phyloP scores from a whole-genome alignment of 2,113 vertebrate genomes.

The Oncorhynchus mykiss region DNA sequence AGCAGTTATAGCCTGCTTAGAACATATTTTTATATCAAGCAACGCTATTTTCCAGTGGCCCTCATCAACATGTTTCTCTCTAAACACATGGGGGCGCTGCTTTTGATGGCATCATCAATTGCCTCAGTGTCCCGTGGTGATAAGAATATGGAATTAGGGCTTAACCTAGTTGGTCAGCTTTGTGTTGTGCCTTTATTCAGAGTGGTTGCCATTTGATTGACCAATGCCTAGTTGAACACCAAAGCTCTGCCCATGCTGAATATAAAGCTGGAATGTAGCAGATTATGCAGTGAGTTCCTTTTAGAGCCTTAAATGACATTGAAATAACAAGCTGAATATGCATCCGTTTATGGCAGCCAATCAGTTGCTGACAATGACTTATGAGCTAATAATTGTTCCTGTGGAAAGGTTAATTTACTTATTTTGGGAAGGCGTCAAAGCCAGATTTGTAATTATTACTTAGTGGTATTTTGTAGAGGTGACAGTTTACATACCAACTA shows the following conservation, averaged over 20 bases:
- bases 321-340: no score
- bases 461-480: no score
- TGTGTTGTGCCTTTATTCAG: background rate
- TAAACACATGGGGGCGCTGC: slow-evolving; percentile 63
- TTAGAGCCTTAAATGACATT: background rate
- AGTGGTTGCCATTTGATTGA: no score
- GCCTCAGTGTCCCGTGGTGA: slow-evolving; percentile 7
- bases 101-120: slow-evolving; percentile 20
- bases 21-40: no score
- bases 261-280: no score
- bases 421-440: background rate
- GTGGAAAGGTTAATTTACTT: background rate
- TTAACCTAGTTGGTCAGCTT: slow-evolving; percentile 12
- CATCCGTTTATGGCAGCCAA: background rate
- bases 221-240: no score
- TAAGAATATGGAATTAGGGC: slow-evolving; percentile 23
- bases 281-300: no score
- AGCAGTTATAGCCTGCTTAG: no score
- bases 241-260: no score
- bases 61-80: slow-evolving; percentile 9
- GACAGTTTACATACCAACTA: no score
- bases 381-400: background rate
- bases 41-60: no score
- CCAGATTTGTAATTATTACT: background rate
- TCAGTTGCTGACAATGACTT: background rate